phyloP scores from a whole-genome alignment of 2,888 invertebrate species.

The Spisula solida region DNA sequence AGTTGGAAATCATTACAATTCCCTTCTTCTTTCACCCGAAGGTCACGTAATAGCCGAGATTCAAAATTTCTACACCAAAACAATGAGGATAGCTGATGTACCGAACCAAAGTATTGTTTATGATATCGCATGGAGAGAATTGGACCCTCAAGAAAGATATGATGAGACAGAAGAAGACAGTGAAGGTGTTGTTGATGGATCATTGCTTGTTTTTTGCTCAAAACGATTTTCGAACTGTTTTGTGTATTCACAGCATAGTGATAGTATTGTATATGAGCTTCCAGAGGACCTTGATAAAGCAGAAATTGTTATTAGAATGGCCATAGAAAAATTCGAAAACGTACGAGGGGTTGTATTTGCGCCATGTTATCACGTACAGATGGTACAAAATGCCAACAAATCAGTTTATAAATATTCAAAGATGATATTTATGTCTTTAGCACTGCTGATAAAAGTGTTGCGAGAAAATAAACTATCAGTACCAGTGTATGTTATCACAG shows the following conservation, averaged over 20 bases:
- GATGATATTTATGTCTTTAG: conserved; percentile 25
- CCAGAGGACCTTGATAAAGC: conserved; percentile 37
- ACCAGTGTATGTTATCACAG: conserved; percentile 30
- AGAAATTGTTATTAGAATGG: conserved; percentile 36
- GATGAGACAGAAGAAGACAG: background rate
- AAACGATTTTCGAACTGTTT: conserved; percentile 42
- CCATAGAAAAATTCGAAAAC: conserved; percentile 5
- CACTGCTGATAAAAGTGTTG: conserved; percentile 35
- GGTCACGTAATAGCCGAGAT: conserved; percentile 76
- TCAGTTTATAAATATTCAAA: conserved; percentile 35
- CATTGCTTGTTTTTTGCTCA: conserved; percentile 27
- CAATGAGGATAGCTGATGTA: conserved; percentile 46
- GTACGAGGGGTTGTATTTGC: conserved; percentile 38
- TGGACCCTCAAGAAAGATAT: background rate
- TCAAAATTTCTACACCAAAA: conserved; percentile 64
- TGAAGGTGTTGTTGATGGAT: background rate
- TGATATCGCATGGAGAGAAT: conserved; percentile 36
- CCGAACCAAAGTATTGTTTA: conserved; percentile 56
- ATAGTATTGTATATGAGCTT: conserved; percentile 34
- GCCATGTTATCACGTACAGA: conserved; percentile 46
- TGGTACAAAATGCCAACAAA: background rate
- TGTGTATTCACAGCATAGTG: background rate
- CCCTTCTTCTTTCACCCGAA: conserved; percentile 67
- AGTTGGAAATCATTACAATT: conserved; percentile 68
- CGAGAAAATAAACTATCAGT: conserved; percentile 21